Base-by-base conservation (phyloP, 2,113 vertebrate species). In the Thinocorus orbignyianus region DNA sequence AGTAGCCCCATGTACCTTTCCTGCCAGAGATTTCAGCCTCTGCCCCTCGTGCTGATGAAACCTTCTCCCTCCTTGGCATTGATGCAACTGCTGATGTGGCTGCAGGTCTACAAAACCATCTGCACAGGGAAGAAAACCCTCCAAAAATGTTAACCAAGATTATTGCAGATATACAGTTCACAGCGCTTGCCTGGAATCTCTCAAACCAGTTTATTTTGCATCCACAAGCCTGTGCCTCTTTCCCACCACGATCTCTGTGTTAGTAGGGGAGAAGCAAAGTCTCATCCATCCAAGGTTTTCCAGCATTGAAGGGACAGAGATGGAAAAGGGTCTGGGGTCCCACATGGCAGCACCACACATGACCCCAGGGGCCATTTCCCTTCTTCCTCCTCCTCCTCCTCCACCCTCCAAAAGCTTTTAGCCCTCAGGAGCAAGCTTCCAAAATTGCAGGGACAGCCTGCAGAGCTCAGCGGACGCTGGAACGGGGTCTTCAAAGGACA, bases 321-420 rank as follows among this genome's bases (percentile, higher is more conserved):
- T 92, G 44, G 44, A 93, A 69, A 52, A 0, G 4, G 25, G 11
- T 51, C 33, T 46, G 26, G 19, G 18, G 26, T 76, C 11, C 33
- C 1, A 0, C 19, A 15, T 1, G 1, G 22, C 41, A 78, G 25
- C 30, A 74, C 9, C 11, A 17, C 2, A 8, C 10, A 3, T 31
- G 6, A 81, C 12, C 4, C 23, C 39, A 35, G 35, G 35, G 11
- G n/a, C 11, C 7, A 7, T 65, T 90, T 83, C 13, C 6, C 66
- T 23, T 46, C 31, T 73, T 70, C 31, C 70, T 70, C 28, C 26
- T 81, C 25, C 35, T 86, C 25, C 39, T 86, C 20, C 37, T 64
- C 22, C 31, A 57, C 4, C 10, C 6, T 62, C 35, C 30, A 68
- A 74, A 86, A 28, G 6, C 24, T 79, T 74, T 33, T n/a, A 61